phyloP scores from a whole-genome alignment of 2,113 vertebrate genomes.

The Naja naja region DNA sequence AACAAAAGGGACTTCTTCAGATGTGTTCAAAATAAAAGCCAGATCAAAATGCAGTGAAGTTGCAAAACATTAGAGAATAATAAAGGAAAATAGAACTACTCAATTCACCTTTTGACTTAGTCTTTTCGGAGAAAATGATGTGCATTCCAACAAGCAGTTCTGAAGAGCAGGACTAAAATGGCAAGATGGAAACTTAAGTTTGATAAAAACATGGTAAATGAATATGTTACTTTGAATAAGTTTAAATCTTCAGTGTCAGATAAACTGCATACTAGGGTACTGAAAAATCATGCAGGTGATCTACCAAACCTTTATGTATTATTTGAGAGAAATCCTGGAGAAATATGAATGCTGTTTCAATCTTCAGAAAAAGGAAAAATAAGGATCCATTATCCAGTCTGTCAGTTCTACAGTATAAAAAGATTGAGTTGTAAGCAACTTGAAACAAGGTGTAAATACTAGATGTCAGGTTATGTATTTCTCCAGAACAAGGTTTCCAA shows the following conservation, averaged over 20 bases:
- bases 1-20: not conserved
- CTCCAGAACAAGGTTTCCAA: not conserved
- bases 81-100: not conserved
- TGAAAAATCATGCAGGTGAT: not conserved
- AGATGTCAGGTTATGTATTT: not conserved
- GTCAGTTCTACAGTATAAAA: not conserved
- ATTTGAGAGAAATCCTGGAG: not conserved
- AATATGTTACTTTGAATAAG: not conserved
- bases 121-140: not conserved
- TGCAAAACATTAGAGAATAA: not conserved
- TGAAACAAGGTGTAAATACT: not conserved
- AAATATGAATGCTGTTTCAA: not conserved
- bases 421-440: not conserved
- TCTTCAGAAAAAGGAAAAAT: not conserved
- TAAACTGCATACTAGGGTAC: not conserved
- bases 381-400: not conserved
- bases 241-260: not conserved
- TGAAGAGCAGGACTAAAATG: not conserved
- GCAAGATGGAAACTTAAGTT: not conserved
- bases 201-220: not conserved
- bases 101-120: not conserved
- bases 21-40: not conserved
- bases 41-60: not conserved
- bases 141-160: not conserved
- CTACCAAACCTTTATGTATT: not conserved